These are phyloP conservation scores for Tolmerus cingulatus DNA, from an alignment of 2,888 invertebrate genomes.

Conservation along the genomic window DNA sequence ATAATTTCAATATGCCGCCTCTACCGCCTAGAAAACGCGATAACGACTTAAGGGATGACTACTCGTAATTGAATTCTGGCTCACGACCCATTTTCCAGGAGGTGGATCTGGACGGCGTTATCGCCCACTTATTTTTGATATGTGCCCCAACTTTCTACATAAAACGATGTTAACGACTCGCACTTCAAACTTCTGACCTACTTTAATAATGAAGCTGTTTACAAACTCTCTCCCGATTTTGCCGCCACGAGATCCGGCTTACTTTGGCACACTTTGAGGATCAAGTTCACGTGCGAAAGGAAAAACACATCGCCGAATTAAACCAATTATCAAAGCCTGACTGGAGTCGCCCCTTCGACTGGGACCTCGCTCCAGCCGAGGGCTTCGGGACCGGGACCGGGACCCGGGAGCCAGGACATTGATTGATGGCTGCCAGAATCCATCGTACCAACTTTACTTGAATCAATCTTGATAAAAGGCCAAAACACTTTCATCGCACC, in stretches of 20 bases:
- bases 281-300: conserved; percentile 3
- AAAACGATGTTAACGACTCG: conserved; percentile 5
- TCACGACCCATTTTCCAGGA: background rate
- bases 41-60: background rate
- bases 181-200: conserved; percentile 30
- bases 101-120: background rate
- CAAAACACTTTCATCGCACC: background rate
- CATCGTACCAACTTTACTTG: conserved; percentile 16
- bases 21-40: background rate
- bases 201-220: conserved; percentile 20
- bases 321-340: conserved; percentile 1
- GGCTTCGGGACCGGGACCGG: too few relatives aligned
- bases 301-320: conserved; percentile 15
- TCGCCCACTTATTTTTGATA: conserved; percentile 26
- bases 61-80: background rate
- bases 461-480: conserved; percentile 31
- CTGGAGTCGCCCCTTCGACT: background rate
- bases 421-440: conserved; percentile 20
- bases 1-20: background rate
- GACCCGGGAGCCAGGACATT: background rate
- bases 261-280: background rate
- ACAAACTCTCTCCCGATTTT: background rate
- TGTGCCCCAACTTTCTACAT: background rate
- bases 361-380: background rate
- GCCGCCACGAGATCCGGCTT: background rate